These are phyloP conservation scores for Hipparchia semele DNA, from an alignment of 2,888 invertebrate genomes.

Conservation along the genomic window DNA sequence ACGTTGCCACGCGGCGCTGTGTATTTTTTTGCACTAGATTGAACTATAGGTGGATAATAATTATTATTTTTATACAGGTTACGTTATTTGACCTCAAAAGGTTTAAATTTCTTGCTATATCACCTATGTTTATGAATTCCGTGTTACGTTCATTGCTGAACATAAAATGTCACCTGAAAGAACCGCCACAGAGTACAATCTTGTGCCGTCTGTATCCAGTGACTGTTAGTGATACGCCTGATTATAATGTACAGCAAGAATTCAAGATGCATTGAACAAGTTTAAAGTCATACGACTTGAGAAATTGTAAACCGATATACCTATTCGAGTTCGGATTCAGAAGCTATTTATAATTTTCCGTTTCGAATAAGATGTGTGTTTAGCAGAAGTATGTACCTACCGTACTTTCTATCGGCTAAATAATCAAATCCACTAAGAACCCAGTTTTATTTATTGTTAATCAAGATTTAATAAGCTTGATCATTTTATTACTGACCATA, in stretches of 20 bases:
- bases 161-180: no score
- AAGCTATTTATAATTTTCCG: slow-evolving; percentile 9
- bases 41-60: not conserved
- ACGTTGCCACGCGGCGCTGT: slow-evolving; percentile 7
- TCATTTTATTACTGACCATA: no score
- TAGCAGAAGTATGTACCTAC: not conserved
- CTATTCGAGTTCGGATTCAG: not conserved
- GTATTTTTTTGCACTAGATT: slow-evolving; percentile 16
- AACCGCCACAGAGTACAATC: no score
- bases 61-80: no score
- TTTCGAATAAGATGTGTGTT: slow-evolving; percentile 2
- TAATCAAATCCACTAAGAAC: no score
- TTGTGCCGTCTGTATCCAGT: no score
- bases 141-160: no score
- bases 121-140: no score
- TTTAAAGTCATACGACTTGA: slow-evolving; percentile 2
- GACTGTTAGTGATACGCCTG: no score
- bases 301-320: slow-evolving; percentile 1
- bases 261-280: not conserved
- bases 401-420: not conserved
- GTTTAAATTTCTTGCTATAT: not conserved
- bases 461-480: no score
- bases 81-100: not conserved
- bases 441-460: no score
- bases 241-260: not conserved